Conservation (phyloP, 2,888 invertebrate genomes). For the Drosophila greeni region DNA sequence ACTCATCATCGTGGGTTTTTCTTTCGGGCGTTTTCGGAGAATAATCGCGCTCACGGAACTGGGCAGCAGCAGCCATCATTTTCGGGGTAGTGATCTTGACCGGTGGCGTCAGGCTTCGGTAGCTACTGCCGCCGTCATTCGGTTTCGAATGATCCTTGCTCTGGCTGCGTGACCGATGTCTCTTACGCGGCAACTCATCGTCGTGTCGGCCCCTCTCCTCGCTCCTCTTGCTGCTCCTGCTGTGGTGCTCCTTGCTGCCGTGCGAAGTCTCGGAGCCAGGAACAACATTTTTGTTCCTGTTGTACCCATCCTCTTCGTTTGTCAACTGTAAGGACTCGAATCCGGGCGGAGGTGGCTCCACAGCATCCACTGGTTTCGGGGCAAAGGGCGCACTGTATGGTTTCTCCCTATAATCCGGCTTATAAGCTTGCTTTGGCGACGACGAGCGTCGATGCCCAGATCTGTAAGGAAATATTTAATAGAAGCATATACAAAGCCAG, state of each 20-base stretch:
- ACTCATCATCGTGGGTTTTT: slow-evolving; percentile 18
- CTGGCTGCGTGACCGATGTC: slow-evolving; percentile 32
- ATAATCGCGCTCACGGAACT: slow-evolving; percentile 31
- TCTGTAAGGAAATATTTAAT: slow-evolving; percentile 1
- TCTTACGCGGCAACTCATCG: slow-evolving; percentile 32
- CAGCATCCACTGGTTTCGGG: slow-evolving; percentile 42
- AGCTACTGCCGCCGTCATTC: slow-evolving; percentile 12
- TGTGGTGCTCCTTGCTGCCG: slow-evolving; percentile 13
- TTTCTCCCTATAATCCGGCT: slow-evolving; percentile 36
- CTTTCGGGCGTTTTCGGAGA: slow-evolving; percentile 58
- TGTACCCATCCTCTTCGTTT: slow-evolving; percentile 46
- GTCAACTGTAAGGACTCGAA: slow-evolving; percentile 62
- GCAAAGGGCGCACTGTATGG: slow-evolving; percentile 33
- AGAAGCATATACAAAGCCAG: neutral
- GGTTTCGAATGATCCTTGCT: slow-evolving; percentile 28
- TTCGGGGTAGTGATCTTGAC: slow-evolving; percentile 44
- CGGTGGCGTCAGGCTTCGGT: slow-evolving; percentile 57
- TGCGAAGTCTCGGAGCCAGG: slow-evolving; percentile 8
- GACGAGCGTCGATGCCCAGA: slow-evolving; percentile 33
- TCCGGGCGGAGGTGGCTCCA: slow-evolving; percentile 73
- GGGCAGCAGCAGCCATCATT: slow-evolving; percentile 20
- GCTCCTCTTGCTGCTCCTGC: slow-evolving; percentile 3
- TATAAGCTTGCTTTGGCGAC: slow-evolving; percentile 31
- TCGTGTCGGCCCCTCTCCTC: slow-evolving; percentile 10
- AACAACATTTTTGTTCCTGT: slow-evolving; percentile 11